Evolutionary conservation across 2,113 vertebrate genomes (phyloP), one percentile per base, ranked within the genome.

Genomic region (Sebastes schlegelii): DNA sequence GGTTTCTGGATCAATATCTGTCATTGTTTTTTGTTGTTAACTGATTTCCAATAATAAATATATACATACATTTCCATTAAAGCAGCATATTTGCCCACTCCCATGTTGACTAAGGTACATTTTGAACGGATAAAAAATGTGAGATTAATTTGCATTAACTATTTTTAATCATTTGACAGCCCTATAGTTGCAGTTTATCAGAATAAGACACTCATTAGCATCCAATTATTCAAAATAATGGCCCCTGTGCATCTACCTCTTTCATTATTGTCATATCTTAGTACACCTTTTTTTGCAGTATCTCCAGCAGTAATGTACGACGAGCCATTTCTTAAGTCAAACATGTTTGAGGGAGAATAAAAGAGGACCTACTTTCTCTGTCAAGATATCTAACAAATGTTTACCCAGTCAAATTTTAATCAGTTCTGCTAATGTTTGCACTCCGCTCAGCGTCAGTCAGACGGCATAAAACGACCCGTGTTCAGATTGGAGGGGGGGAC

Each of bases 361-460:
- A 42, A 66, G 4, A 34, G 23, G 40, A 51, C 45, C 7, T 21
- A 19, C 34, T 81, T 62, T 23, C 62, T 63, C 77, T 26, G 61
- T 75, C 23, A 9, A 61, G 26, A 64, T 72, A 74, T 74, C 61
- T 52, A 55, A 48, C 60, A 72, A 85, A 69, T 77, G 63, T 89
- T 89, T 88, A 51, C 42, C 45, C 46, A 60, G 67, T 82, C 64
- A 80, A 61, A 79, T 40, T 79, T 45, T 66, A 84, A 90, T 79
- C 49, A 52, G 42, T 46, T 86, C 77, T 65, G 43, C 70, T 71
- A 54, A 66, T 74, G 85, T 85, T 89, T 89, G 74, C 64, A 58
- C 34, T 67, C 13, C 12, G 10, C 42, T 17, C 52, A 66, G 64
- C 45, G 11, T 83, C 64, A 60, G 74, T 69, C 48, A 1, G 14